A percentile compares a stretch with the other conserved stretches of the same genome.
Evolutionary conservation across 2,888 invertebrate genomes (phyloP).

Genomic region (Mechanitis messenoides): DNA sequence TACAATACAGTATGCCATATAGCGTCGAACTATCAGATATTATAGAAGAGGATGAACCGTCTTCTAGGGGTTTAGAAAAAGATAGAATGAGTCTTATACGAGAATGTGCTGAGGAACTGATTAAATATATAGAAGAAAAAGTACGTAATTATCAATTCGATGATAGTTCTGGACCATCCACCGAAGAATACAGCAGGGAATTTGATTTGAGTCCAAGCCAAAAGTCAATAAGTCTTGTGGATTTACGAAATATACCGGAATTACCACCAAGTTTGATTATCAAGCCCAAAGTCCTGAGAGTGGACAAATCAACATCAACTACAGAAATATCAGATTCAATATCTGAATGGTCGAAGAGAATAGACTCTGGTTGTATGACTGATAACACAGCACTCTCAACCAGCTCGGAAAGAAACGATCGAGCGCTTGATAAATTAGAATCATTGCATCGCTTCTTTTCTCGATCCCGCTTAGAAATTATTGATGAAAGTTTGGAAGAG

Average conservation of each 20-base stretch:
- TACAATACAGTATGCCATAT: constrained; percentile 52
- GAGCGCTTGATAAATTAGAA: constrained; percentile 64
- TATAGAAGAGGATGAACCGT: constrained; percentile 66
- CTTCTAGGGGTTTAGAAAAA: constrained; percentile 47
- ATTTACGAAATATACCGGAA: constrained; percentile 65
- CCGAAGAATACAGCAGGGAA: constrained; percentile 47
- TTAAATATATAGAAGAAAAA: constrained; percentile 57
- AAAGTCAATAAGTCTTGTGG: constrained; percentile 64
- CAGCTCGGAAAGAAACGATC: constrained; percentile 54
- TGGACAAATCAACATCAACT: constrained; percentile 68
- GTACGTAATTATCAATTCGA: constrained; percentile 40
- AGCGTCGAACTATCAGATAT: constrained; percentile 69
- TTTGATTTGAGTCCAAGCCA: constrained; percentile 54
- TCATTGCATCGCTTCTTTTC: constrained; percentile 67
- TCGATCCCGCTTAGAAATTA: constrained; percentile 65
- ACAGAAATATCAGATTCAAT: constrained; percentile 62
- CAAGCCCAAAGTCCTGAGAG: constrained; percentile 57
- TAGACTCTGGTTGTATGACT: constrained; percentile 62
- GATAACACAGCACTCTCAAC: constrained; percentile 57
- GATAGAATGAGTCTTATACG: constrained; percentile 46
- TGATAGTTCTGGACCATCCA: constrained; percentile 43
- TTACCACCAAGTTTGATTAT: constrained; percentile 64
- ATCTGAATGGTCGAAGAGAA: constrained; percentile 53
- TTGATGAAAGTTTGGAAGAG: constrained; percentile 64
- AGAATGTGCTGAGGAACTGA: constrained; percentile 52